Evolutionary conservation across 1,140 invertebrate genomes (phyloP).

Genomic region (Heliconius congener): DNA sequence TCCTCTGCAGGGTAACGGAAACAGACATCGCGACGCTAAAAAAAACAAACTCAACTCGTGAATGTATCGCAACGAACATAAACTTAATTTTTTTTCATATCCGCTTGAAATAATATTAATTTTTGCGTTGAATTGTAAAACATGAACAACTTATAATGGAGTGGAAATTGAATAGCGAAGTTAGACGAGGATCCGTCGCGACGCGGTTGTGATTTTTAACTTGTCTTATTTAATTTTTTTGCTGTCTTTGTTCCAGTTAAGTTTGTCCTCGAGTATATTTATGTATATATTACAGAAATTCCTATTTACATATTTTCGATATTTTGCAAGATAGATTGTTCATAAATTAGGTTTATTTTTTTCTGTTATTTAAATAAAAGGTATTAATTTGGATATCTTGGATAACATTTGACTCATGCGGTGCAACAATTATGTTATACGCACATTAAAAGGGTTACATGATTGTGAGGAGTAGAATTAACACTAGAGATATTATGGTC

Average conservation of each 20-base stretch:
- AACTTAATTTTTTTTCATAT: background rate
- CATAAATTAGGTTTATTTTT: background rate
- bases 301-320: background rate
- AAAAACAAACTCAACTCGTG: no score
- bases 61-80: background rate
- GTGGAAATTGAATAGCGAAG: slow-evolving; percentile 58
- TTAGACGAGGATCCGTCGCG: slow-evolving; percentile 32
- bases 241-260: background rate
- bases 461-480: no score
- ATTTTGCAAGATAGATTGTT: background rate
- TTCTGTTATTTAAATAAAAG: no score
- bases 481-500: no score
- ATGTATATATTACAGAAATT: background rate
- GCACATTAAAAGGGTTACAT: no score
- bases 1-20: no score
- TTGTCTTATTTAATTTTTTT: slow-evolving; percentile 12
- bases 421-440: no score
- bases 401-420: no score
- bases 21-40: no score
- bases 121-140: slow-evolving; percentile 10
- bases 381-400: no score
- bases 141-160: slow-evolving; percentile 60
- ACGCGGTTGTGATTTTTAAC: slow-evolving; percentile 6
- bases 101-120: slow-evolving; percentile 14
- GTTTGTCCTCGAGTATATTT: background rate